phyloP scores from a whole-genome alignment of 2,888 invertebrate species.

The Parascotia fuliginaria region DNA sequence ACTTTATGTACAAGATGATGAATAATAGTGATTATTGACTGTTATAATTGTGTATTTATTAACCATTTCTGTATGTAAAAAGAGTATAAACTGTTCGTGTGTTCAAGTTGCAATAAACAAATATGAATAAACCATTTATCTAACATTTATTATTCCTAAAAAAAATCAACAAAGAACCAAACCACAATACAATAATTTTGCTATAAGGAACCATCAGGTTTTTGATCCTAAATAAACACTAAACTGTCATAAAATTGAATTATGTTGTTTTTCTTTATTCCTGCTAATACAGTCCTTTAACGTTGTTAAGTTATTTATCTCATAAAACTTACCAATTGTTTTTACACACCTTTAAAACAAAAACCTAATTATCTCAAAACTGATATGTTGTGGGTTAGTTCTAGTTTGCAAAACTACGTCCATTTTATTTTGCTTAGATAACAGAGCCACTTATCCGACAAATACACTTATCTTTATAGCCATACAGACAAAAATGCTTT shows the following conservation, averaged over 20 bases:
- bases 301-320: not conserved
- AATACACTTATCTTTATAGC: too few relatives aligned
- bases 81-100: not conserved
- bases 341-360: too few relatives aligned
- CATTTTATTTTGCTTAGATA: too few relatives aligned
- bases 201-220: conserved; percentile 10
- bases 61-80: not conserved
- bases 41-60: too few relatives aligned
- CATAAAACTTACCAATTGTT: not conserved
- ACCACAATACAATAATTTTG: conserved; percentile 11
- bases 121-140: not conserved
- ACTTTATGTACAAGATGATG: not conserved
- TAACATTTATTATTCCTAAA: not conserved
- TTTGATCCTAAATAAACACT: conserved; percentile 7
- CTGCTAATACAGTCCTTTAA: not conserved
- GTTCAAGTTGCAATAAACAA: not conserved
- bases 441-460: too few relatives aligned
- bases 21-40: not conserved
- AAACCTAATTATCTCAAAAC: too few relatives aligned
- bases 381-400: too few relatives aligned
- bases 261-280: not conserved
- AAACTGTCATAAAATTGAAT: conserved; percentile 1
- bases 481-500: too few relatives aligned
- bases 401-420: too few relatives aligned
- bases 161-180: conserved; percentile 7